Conservation (phyloP, 2,797 vertebrate species). For the Hypotaenidia philippensis region DNA sequence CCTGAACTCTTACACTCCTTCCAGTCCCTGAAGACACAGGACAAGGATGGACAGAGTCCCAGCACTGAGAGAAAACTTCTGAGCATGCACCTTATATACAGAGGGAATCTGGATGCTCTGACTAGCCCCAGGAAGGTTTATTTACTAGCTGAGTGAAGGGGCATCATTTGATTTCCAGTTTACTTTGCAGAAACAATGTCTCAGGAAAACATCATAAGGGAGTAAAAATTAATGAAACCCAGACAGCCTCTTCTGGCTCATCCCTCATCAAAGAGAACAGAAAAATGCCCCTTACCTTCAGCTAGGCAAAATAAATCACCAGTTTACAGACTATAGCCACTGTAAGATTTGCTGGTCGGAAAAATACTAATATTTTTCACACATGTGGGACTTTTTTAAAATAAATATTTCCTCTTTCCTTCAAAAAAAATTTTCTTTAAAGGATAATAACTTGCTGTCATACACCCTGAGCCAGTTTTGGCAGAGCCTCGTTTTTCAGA, state of each 20-base stretch:
- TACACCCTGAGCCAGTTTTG: background rate
- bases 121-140: background rate
- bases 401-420: background rate
- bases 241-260: background rate
- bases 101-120: background rate
- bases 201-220: background rate
- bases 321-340: background rate
- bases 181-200: background rate
- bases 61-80: background rate
- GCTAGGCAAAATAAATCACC: background rate
- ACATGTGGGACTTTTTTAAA: background rate
- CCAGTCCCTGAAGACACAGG: background rate
- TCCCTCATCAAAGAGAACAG: accelerated
- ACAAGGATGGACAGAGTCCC: background rate
- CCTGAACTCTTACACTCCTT: background rate
- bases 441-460: background rate
- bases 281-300: background rate
- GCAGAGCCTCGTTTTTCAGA: background rate
- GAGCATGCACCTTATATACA: accelerated
- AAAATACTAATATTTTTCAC: background rate
- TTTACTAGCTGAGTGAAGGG: background rate
- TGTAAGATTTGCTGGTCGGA: background rate
- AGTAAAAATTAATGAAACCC: background rate
- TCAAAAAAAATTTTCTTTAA: background rate
- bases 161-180: background rate